Evolutionary conservation across 2,113 vertebrate species (phyloP).

Genomic region (Mastomys coucha): DNA sequence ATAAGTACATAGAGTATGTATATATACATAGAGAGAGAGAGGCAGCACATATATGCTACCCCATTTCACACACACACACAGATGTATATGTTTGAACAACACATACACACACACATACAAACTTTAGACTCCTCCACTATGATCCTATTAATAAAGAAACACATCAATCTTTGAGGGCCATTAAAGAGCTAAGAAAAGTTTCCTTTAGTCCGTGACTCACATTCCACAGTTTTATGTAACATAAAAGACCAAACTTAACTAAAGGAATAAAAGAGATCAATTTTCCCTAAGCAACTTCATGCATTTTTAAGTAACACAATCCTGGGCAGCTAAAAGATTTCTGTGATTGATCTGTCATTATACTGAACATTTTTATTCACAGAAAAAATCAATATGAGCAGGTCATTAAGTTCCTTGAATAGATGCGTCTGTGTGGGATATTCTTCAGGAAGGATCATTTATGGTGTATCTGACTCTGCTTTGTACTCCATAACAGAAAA

Average conservation of each 20-base stretch:
- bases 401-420: not conserved
- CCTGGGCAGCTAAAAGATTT: not conserved
- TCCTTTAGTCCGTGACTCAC: not conserved
- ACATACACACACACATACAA: not conserved
- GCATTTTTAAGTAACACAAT: not conserved
- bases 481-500: not conserved
- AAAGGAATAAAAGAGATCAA: not conserved
- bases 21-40: not conserved
- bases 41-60: not conserved
- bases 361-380: not conserved
- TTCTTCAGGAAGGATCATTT: not conserved
- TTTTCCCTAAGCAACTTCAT: not conserved
- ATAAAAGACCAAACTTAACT: not conserved
- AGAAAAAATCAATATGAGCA: not conserved
- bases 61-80: too few relatives aligned
- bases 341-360: not conserved
- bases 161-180: not conserved
- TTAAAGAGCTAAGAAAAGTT: not conserved
- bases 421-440: not conserved
- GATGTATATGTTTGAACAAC: not conserved
- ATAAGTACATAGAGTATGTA: too few relatives aligned
- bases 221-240: not conserved
- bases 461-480: not conserved
- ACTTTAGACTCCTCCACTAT: not conserved
- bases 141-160: not conserved